These are phyloP conservation scores for Pantherophis guttatus DNA, from an alignment of 2,113 vertebrate genomes.

Conservation along the genomic window DNA sequence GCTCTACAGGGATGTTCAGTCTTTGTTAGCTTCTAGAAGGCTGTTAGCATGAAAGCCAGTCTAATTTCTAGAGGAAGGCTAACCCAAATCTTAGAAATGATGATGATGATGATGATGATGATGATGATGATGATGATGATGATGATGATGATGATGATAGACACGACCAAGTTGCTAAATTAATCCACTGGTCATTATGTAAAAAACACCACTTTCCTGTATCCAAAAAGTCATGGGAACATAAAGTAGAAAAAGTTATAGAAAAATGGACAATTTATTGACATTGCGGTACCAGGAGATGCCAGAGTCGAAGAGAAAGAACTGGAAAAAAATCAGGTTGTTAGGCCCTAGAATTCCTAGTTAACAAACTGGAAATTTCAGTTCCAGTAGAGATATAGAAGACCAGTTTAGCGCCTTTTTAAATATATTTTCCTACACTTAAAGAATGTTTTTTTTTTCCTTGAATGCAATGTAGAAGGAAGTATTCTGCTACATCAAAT, in stretches of 20 bases:
- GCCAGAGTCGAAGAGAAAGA: too few species aligned
- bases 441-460: slow-evolving; percentile 47
- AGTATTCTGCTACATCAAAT: slow-evolving; percentile 86
- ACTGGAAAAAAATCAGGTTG: not conserved
- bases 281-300: too few species aligned
- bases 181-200: too few species aligned
- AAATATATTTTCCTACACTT: slow-evolving; percentile 1
- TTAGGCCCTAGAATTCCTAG: not conserved
- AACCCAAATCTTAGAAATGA: not conserved
- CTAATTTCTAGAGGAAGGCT: not conserved
- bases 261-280: too few species aligned
- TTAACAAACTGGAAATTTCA: not conserved
- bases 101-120: too few species aligned
- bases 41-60: not conserved
- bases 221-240: too few species aligned
- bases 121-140: too few species aligned
- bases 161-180: too few species aligned
- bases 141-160: too few species aligned
- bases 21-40: not conserved
- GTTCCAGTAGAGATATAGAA: not conserved
- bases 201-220: too few species aligned
- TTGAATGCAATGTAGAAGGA: slow-evolving; percentile 77
- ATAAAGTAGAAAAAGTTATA: too few species aligned
- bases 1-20: not conserved
- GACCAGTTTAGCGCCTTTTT: slow-evolving; percentile 17